Evolutionary conservation across 1,140 invertebrate genomes (phyloP).

Genomic region (Heliconius congener): DNA sequence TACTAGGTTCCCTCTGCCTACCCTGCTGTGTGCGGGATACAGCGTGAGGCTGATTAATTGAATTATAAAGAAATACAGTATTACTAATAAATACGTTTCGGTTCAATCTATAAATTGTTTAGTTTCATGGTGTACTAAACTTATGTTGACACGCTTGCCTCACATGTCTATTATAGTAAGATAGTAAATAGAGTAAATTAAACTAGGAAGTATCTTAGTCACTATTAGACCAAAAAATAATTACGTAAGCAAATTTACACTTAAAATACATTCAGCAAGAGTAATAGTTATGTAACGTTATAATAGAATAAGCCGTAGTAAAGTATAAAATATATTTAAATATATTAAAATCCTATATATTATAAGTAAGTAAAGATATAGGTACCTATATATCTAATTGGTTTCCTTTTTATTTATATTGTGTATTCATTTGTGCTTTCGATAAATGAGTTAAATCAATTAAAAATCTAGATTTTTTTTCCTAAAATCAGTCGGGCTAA

Average conservation of each 20-base stretch:
- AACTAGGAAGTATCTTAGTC: background rate
- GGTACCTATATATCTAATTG: no score
- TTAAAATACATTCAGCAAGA: background rate
- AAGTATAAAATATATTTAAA: background rate
- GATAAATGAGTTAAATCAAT: background rate
- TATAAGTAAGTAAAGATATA: background rate
- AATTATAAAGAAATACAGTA: no score
- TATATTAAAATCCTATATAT: background rate
- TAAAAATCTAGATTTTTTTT: background rate
- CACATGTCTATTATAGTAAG: no score
- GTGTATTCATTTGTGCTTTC: no score
- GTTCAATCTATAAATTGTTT: no score
- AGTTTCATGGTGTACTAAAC: no score
- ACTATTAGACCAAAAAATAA: background rate
- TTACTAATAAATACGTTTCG: no score
- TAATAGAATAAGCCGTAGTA: background rate
- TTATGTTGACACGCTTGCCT: no score
- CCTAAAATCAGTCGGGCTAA: background rate
- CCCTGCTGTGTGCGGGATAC: no score
- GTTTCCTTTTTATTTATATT: background rate
- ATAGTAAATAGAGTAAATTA: background rate
- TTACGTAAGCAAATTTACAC: background rate
- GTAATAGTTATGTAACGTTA: background rate
- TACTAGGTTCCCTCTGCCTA: no score
- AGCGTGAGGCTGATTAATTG: no score